Conservation (phyloP, 1,140 invertebrate genomes). For the Cotesia vestalis region DNA sequence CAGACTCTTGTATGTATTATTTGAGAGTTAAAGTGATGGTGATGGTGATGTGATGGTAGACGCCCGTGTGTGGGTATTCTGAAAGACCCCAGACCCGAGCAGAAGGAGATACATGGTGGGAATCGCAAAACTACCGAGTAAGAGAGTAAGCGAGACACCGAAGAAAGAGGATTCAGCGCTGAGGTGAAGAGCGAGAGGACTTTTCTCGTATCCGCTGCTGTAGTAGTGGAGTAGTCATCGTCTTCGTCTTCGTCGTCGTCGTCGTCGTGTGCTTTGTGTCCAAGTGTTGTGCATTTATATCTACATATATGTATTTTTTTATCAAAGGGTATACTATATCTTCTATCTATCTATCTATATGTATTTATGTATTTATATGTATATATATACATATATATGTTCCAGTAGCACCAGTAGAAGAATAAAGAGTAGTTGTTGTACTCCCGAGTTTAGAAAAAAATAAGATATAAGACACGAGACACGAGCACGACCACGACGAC, state of each 20-base stretch:
- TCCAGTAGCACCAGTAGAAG: no score
- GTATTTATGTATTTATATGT: no score
- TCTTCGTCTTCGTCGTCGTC: no score
- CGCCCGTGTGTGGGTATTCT: conserved; percentile 29
- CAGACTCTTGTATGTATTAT: no score
- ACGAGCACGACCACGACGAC: neutral
- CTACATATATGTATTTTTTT: conserved; percentile 1
- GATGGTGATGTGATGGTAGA: neutral
- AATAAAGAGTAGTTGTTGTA: conserved; percentile 7
- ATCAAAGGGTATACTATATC: neutral
- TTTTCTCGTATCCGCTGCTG: neutral
- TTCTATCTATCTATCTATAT: no score
- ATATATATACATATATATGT: no score
- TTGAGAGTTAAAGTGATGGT: no score
- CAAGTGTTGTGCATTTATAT: no score
- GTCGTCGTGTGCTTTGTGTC: neutral
- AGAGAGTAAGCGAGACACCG: conserved; percentile 3
- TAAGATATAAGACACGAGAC: conserved; percentile 1
- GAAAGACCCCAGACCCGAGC: conserved; percentile 9
- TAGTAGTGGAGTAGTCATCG: neutral
- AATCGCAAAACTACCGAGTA: conserved; percentile 21
- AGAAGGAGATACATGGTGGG: conserved; percentile 13
- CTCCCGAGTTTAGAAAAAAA: conserved; percentile 16
- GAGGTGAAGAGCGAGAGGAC: neutral
- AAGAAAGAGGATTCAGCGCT: conserved; percentile 5